Conservation (phyloP, 2,888 invertebrate genomes). For the Polydrusus cervinus region DNA sequence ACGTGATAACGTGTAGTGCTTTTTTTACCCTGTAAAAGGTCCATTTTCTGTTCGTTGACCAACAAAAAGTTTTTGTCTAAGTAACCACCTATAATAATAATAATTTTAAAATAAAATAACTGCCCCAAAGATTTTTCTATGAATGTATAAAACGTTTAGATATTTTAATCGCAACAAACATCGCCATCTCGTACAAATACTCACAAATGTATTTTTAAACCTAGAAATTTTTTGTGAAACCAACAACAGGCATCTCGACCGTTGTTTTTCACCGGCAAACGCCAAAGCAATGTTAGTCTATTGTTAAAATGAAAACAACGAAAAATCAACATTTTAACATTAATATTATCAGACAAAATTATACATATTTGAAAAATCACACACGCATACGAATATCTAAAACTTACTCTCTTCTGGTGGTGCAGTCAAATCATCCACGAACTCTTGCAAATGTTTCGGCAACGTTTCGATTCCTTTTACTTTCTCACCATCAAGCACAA, state of each 20-base stretch:
- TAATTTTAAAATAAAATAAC: too few species aligned
- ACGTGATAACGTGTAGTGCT: too few species aligned
- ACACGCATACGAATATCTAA: slow-evolving; percentile 8
- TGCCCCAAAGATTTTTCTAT: not conserved
- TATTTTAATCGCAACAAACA: slow-evolving; percentile 1
- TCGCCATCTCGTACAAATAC: slow-evolving; percentile 18
- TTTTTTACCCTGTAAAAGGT: too few species aligned
- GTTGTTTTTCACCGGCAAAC: slow-evolving; percentile 3
- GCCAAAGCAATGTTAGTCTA: not conserved
- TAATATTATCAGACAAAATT: not conserved
- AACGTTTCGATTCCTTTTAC: slow-evolving; percentile 78
- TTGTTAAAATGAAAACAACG: not conserved
- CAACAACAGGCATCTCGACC: not conserved
- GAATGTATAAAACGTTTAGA: not conserved
- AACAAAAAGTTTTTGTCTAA: too few species aligned
- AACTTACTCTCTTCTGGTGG: slow-evolving; percentile 52
- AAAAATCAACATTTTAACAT: not conserved
- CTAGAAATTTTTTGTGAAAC: not conserved
- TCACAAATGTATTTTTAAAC: slow-evolving; percentile 11
- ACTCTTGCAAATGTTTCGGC: slow-evolving; percentile 87
- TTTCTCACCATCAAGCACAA: slow-evolving; percentile 79
- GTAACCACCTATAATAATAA: too few species aligned
- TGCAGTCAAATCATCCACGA: slow-evolving; percentile 73
- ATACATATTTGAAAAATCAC: not conserved
- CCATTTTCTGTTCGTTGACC: too few species aligned